Evolutionary conservation across 2,888 invertebrate genomes (phyloP).

Genomic region (Protophormia terraenovae): DNA sequence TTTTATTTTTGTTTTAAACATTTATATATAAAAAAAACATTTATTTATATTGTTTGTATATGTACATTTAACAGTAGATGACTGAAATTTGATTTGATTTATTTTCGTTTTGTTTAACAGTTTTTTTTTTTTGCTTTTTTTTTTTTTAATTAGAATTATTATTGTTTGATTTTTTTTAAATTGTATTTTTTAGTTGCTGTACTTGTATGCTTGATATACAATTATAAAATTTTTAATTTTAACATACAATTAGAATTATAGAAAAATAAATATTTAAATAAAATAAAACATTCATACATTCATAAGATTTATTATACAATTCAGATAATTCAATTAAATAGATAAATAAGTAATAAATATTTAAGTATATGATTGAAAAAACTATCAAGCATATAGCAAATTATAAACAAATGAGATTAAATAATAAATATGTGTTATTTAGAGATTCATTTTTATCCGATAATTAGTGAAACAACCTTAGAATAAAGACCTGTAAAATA

Average conservation of each 20-base stretch:
- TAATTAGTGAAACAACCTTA: too few species aligned
- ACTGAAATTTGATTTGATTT: constrained; percentile 44
- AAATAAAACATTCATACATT: constrained; percentile 43
- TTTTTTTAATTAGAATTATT: neutral
- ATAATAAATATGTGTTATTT: neutral
- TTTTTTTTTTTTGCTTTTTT: constrained; percentile 27
- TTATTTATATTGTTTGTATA: constrained; percentile 27
- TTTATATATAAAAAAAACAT: constrained; percentile 46
- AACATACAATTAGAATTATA: constrained; percentile 5
- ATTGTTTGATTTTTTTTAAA: neutral
- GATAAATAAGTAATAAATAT: neutral
- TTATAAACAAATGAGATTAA: neutral
- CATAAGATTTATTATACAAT: constrained; percentile 24
- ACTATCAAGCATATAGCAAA: neutral
- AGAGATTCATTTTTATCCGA: too few species aligned
- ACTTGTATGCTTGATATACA: constrained; percentile 12
- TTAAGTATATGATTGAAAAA: neutral
- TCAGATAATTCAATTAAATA: neutral
- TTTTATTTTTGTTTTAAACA: constrained; percentile 28
- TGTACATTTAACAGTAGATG: constrained; percentile 55
- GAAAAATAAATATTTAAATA: neutral
- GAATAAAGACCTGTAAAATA: too few species aligned
- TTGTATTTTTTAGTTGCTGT: neutral
- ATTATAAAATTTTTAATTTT: constrained; percentile 8
- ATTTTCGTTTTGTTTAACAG: neutral